Percentiles rank a stretch among this genome's conserved stretches.
Conservation (phyloP, 2,797 vertebrate species). For the Lagocephalus sceleratus region DNA sequence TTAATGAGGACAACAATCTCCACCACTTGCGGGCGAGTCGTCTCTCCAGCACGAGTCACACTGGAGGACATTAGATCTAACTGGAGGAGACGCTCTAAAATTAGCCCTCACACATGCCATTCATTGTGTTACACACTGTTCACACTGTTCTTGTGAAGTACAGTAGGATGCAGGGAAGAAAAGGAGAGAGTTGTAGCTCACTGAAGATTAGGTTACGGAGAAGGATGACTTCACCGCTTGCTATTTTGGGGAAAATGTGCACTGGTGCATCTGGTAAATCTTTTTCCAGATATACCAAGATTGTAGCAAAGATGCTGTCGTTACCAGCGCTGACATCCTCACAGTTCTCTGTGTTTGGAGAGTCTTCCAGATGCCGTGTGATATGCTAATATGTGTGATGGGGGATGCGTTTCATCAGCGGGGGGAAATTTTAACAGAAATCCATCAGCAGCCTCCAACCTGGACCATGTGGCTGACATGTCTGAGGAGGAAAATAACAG, state of each 20-base stretch:
- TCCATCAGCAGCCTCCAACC: too few relatives aligned
- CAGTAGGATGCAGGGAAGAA: slow-evolving; percentile 3
- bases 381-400: too few relatives aligned
- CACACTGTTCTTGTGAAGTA: slow-evolving; percentile 9
- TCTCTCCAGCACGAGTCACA: slow-evolving; percentile 44
- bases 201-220: neutral
- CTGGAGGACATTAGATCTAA: slow-evolving; percentile 47
- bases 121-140: slow-evolving; percentile 21
- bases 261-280: neutral
- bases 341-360: too few relatives aligned
- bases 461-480: too few relatives aligned
- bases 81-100: slow-evolving; percentile 50
- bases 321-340: too few relatives aligned
- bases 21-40: slow-evolving; percentile 48
- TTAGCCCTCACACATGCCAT: slow-evolving; percentile 53
- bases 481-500: too few relatives aligned
- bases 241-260: neutral
- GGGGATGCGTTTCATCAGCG: too few relatives aligned
- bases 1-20: slow-evolving; percentile 64
- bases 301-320: too few relatives aligned
- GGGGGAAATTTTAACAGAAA: too few relatives aligned
- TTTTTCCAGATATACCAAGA: too few relatives aligned
- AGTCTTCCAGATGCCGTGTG: too few relatives aligned
- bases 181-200: neutral
- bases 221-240: neutral